phyloP scores from a whole-genome alignment of 64 coral and sea anemone genomes.

The Pocillopora damicornis region DNA sequence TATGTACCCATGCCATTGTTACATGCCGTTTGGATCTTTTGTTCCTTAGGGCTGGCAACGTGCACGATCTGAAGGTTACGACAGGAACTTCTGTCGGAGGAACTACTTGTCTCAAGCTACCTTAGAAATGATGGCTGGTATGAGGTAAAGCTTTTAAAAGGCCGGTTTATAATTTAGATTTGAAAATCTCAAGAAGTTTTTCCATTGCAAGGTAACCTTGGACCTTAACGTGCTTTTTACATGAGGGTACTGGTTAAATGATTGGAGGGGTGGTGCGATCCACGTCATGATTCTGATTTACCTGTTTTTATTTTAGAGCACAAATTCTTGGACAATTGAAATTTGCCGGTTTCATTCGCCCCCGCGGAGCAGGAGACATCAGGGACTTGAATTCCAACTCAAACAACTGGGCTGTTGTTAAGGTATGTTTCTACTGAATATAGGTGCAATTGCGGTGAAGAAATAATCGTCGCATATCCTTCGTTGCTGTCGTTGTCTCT shows the following conservation, averaged over 20 bases:
- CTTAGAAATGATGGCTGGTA: conserved; percentile 93
- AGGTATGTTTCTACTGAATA: conserved; percentile 43
- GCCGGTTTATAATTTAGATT: background rate
- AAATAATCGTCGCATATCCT: too few relatives aligned
- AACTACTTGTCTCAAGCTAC: conserved; percentile 92
- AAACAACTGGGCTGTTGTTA: conserved; percentile 94
- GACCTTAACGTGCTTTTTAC: too few relatives aligned
- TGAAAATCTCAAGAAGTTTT: background rate
- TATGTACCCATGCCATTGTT: background rate
- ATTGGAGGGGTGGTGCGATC: background rate
- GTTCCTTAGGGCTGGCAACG: conserved; percentile 81
- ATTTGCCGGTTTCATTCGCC: conserved; percentile 75
- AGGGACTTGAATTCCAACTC: conserved; percentile 95
- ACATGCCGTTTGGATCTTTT: background rate
- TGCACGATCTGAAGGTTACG: conserved; percentile 80
- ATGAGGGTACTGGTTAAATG: too few relatives aligned
- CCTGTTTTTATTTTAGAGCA: conserved; percentile 28
- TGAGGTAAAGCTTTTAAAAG: conserved; percentile 49
- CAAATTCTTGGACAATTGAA: conserved; percentile 96
- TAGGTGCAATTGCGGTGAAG: background rate
- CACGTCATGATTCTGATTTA: background rate
- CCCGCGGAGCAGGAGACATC: conserved; percentile 84
- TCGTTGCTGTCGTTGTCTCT: too few relatives aligned
- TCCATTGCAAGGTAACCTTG: too few relatives aligned
- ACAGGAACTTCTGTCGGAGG: conserved; percentile 87